phyloP scores from a whole-genome alignment of 37 sponge, comb jelly and placozoan species.

The Halichondria panicea region DNA sequence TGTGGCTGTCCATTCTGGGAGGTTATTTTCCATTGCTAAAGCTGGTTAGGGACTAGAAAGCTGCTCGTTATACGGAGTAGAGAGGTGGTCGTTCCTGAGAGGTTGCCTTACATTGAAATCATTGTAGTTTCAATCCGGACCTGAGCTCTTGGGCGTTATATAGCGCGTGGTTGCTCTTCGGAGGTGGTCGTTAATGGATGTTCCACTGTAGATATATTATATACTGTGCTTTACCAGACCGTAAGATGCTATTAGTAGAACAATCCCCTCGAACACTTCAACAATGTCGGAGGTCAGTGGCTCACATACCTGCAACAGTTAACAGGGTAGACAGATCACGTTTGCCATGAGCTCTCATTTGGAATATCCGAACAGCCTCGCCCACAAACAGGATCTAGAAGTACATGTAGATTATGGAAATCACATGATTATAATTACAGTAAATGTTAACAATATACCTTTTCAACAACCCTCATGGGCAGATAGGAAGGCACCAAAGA shows the following conservation, averaged over 20 bases:
- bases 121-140: too few species aligned
- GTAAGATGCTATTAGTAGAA: neutral
- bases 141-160: too few species aligned
- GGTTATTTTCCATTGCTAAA: too few species aligned
- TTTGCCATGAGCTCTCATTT: neutral
- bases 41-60: too few species aligned
- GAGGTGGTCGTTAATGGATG: too few species aligned
- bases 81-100: too few species aligned
- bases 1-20: too few species aligned
- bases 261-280: neutral
- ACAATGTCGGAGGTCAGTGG: neutral
- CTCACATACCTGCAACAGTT: slow-evolving; percentile 5
- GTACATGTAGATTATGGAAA: neutral
- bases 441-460: slow-evolving; percentile 34
- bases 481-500: slow-evolving; percentile 64
- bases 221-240: too few species aligned
- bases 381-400: slow-evolving; percentile 78
- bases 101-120: too few species aligned
- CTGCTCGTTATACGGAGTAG: too few species aligned
- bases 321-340: slow-evolving; percentile 2
- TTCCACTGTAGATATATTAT: too few species aligned
- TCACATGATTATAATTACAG: neutral
- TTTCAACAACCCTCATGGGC: slow-evolving; percentile 64
- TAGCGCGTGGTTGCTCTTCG: too few species aligned
- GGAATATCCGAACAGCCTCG: slow-evolving; percentile 77